These are phyloP conservation scores for Biston betularia DNA, from an alignment of 2,888 invertebrate genomes.

Conservation along the genomic window DNA sequence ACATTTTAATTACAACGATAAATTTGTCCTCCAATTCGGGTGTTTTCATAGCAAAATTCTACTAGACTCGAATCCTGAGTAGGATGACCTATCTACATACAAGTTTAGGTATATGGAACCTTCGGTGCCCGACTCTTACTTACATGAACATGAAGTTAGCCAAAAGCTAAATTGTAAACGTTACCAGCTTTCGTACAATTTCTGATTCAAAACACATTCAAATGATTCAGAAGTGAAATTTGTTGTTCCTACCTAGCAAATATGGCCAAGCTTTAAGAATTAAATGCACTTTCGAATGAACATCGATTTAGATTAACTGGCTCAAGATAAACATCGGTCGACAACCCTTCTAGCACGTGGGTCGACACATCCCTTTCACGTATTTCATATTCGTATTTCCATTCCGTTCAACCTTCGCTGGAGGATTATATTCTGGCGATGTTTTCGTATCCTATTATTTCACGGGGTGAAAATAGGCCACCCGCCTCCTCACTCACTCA, in stretches of 20 bases:
- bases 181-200: too few species aligned
- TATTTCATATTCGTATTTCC: slow-evolving; percentile 84
- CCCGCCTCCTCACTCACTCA: slow-evolving; percentile 76
- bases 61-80: too few species aligned
- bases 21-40: too few species aligned
- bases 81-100: too few species aligned
- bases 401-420: slow-evolving; percentile 83
- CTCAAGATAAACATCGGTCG: slow-evolving; percentile 73
- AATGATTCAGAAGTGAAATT: too few species aligned
- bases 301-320: slow-evolving; percentile 75
- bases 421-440: slow-evolving; percentile 85
- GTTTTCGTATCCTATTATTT: slow-evolving; percentile 87
- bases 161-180: too few species aligned
- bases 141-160: too few species aligned
- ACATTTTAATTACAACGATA: too few species aligned
- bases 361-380: slow-evolving; percentile 76
- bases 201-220: too few species aligned
- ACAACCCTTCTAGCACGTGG: slow-evolving; percentile 80
- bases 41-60: too few species aligned
- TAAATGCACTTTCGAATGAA: slow-evolving; percentile 58
- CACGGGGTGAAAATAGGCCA: slow-evolving; percentile 85
- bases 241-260: background rate
- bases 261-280: background rate
- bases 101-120: too few species aligned
- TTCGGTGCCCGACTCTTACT: too few species aligned